phyloP scores from a whole-genome alignment of 2,113 vertebrate species.

The Salvelinus namaycush region DNA sequence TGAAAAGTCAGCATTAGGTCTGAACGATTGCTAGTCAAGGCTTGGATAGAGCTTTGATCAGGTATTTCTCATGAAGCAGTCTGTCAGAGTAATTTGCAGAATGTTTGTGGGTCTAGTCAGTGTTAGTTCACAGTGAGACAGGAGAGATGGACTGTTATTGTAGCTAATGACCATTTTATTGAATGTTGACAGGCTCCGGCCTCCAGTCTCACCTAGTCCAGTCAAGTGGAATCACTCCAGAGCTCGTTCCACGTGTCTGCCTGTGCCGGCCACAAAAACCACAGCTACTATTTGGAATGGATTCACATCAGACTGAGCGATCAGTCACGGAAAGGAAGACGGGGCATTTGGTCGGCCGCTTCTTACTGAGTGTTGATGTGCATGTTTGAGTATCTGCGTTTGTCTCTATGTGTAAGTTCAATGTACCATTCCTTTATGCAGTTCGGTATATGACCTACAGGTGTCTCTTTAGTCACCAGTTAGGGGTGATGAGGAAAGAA shows the following conservation, averaged over 20 bases:
- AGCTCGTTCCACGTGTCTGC: neutral
- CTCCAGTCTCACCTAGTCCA: neutral
- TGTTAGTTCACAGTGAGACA: neutral
- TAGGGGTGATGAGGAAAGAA: neutral
- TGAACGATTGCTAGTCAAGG: too few relatives aligned
- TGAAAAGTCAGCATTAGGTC: too few relatives aligned
- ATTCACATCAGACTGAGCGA: neutral
- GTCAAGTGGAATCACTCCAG: conserved; percentile 10
- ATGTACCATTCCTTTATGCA: neutral
- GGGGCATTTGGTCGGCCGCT: neutral
- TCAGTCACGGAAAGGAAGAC: neutral
- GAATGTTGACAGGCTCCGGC: neutral
- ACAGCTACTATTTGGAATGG: neutral
- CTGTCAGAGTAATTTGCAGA: neutral
- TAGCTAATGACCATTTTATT: neutral
- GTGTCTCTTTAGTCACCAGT: conserved; percentile 9
- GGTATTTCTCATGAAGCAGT: too few relatives aligned
- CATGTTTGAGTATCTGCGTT: neutral
- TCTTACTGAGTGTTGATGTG: neutral
- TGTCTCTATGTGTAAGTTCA: neutral
- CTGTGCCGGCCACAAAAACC: neutral
- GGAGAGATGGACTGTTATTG: neutral
- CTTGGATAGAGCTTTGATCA: too few relatives aligned
- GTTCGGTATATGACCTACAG: conserved; percentile 3
- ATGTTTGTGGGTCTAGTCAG: neutral